These are phyloP conservation scores for Galaxea fascicularis DNA, from an alignment of 92 coral and sea anemone genomes.

Conservation along the genomic window DNA sequence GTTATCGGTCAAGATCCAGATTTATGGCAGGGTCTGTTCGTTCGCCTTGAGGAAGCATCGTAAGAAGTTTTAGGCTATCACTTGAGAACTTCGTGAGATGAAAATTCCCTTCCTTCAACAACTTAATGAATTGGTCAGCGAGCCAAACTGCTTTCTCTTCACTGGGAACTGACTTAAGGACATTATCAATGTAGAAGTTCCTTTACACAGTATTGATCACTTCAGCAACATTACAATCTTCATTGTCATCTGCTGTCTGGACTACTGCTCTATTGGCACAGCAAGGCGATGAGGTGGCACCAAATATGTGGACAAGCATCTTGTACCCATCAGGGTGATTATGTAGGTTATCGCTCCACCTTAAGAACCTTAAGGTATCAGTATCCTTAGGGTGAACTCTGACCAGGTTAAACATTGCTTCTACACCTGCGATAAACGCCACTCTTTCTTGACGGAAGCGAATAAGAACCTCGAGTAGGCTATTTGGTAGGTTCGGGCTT, in stretches of 20 bases:
- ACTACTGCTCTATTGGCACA: no score
- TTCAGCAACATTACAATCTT: conserved; percentile 4
- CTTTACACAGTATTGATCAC: conserved; percentile 11
- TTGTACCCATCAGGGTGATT: no score
- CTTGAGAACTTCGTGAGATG: conserved; percentile 55
- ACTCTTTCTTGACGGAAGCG: no score
- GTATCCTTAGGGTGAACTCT: no score
- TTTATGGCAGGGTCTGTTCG: conserved; percentile 19
- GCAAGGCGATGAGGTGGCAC: no score
- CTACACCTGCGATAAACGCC: no score
- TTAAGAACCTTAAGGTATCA: conserved; percentile 1
- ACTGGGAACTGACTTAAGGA: conserved; percentile 31
- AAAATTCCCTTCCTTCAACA: no score
- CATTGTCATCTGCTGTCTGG: no score
- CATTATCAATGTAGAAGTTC: conserved; percentile 48
- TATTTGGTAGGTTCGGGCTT: no score
- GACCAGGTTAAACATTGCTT: no score
- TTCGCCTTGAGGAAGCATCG: not conserved
- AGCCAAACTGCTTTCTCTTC: conserved; percentile 12
- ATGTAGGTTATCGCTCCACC: not conserved
- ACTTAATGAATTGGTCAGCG: no score
- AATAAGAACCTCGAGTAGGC: no score
- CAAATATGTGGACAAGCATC: conserved; percentile 39
- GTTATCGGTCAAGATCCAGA: conserved; percentile 25
- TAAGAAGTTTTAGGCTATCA: conserved; percentile 34